A percentile compares a stretch with the other conserved stretches of the same genome.
Conservation (phyloP, 2,113 vertebrate genomes). For the Dicaeum eximium region DNA sequence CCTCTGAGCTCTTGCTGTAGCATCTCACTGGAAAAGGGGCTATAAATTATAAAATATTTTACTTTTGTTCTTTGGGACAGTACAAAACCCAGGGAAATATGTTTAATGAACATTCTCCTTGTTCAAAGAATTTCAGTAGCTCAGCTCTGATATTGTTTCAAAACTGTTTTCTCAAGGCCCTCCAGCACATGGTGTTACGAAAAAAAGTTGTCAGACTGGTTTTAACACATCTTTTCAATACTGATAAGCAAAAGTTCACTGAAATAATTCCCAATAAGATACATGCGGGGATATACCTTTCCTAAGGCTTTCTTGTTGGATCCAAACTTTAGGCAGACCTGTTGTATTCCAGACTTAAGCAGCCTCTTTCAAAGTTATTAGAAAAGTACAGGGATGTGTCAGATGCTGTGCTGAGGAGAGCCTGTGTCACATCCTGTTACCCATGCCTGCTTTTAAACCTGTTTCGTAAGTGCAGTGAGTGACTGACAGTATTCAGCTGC, state of each 20-base stretch:
- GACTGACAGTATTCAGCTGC: slow-evolving; percentile 46
- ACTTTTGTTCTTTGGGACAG: slow-evolving; percentile 16
- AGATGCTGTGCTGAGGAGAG: not conserved
- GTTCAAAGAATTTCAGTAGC: slow-evolving; percentile 50
- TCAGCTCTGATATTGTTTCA: slow-evolving; percentile 65
- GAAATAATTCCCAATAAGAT: slow-evolving; percentile 60
- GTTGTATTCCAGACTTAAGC: not conserved
- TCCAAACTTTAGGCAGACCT: not conserved
- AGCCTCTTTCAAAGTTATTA: not conserved
- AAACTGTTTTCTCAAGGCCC: slow-evolving; percentile 73
- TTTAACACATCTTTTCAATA: slow-evolving; percentile 76
- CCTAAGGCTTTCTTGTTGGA: not conserved
- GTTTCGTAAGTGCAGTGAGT: slow-evolving; percentile 56
- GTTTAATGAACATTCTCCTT: slow-evolving; percentile 41
- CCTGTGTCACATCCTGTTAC: slow-evolving; percentile 61
- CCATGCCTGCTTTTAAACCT: slow-evolving; percentile 56
- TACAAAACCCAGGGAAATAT: not conserved
- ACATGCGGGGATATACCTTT: slow-evolving; percentile 11
- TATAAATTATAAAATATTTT: not conserved
- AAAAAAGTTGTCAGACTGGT: slow-evolving; percentile 76
- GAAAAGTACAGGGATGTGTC: not conserved
- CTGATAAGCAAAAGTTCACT: slow-evolving; percentile 73
- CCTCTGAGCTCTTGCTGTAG: not conserved
- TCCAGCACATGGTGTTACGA: slow-evolving; percentile 55
- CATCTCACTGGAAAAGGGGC: not conserved